phyloP scores from a whole-genome alignment of 1,140 invertebrate species.

The Halesus radiatus region DNA sequence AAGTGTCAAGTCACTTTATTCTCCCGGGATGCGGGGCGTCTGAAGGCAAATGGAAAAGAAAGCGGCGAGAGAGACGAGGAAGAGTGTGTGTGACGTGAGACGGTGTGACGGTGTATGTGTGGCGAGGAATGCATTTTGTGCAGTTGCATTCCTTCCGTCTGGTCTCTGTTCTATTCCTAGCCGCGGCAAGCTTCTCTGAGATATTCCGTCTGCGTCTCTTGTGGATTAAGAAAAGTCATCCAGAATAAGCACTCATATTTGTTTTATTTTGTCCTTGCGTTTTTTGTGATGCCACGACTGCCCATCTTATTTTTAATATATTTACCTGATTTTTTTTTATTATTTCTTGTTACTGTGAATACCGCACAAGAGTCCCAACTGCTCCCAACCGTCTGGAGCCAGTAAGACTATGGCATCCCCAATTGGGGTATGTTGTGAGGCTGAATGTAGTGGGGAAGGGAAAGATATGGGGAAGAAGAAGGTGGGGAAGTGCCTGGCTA shows the following conservation, averaged over 20 bases:
- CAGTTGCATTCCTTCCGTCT: conserved; percentile 32
- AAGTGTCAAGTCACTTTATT: conserved; percentile 30
- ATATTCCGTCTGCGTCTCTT: neutral
- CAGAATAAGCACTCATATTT: conserved; percentile 5
- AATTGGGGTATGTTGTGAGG: too few species aligned
- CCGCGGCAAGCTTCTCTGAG: neutral
- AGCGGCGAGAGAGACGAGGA: conserved; percentile 6
- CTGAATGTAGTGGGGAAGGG: too few species aligned
- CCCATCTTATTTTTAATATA: neutral
- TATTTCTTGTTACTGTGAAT: too few species aligned
- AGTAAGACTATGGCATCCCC: too few species aligned
- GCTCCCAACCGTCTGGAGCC: too few species aligned
- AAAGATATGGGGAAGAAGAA: too few species aligned
- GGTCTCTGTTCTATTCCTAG: conserved; percentile 36
- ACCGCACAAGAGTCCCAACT: too few species aligned
- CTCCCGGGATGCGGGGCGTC: neutral
- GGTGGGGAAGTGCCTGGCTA: too few species aligned
- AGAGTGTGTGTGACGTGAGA: neutral
- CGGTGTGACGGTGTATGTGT: neutral
- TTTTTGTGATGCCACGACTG: neutral
- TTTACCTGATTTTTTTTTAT: too few species aligned
- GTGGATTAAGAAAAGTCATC: conserved; percentile 9
- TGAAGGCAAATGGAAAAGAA: conserved; percentile 27
- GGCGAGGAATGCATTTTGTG: conserved; percentile 33
- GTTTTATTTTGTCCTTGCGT: neutral